Evolutionary conservation across 1,140 invertebrate genomes (phyloP).

Genomic region (Listronotus oregonensis): DNA sequence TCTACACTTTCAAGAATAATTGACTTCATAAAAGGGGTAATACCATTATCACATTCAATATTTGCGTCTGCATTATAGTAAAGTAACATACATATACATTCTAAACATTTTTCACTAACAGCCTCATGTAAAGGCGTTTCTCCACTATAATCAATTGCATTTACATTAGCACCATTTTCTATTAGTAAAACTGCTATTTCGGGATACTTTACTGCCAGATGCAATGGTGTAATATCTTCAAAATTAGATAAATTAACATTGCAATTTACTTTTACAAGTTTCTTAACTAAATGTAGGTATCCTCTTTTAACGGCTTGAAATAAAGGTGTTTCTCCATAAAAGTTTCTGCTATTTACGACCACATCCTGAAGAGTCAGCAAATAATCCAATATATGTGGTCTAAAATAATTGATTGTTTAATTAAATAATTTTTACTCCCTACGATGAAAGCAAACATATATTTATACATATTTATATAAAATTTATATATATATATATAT

Average conservation of each 20-base stretch:
- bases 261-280: conserved; percentile 22
- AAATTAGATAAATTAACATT: conserved; percentile 32
- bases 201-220: conserved; percentile 24
- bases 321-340: conserved; percentile 33
- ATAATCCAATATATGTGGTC: conserved; percentile 31
- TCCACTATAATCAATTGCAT: conserved; percentile 33
- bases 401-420: conserved; percentile 10
- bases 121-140: conserved; percentile 37
- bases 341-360: conserved; percentile 26
- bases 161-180: conserved; percentile 29
- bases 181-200: conserved; percentile 32
- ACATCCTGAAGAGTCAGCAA: conserved; percentile 22
- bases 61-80: conserved; percentile 41
- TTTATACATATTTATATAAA: too few relatives aligned
- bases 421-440: too few relatives aligned
- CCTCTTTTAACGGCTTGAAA: conserved; percentile 24
- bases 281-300: conserved; percentile 11
- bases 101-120: conserved; percentile 18
- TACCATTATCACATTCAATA: conserved; percentile 16
- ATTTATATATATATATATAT: too few relatives aligned
- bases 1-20: conserved; percentile 12
- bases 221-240: conserved; percentile 36
- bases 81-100: conserved; percentile 40
- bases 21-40: conserved; percentile 38
- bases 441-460: too few relatives aligned